Percentiles rank a stretch among this genome's conserved stretches.
These are phyloP conservation scores for Tetramorium simillimum DNA, from an alignment of 1,140 invertebrate genomes.

Conservation along the genomic window DNA sequence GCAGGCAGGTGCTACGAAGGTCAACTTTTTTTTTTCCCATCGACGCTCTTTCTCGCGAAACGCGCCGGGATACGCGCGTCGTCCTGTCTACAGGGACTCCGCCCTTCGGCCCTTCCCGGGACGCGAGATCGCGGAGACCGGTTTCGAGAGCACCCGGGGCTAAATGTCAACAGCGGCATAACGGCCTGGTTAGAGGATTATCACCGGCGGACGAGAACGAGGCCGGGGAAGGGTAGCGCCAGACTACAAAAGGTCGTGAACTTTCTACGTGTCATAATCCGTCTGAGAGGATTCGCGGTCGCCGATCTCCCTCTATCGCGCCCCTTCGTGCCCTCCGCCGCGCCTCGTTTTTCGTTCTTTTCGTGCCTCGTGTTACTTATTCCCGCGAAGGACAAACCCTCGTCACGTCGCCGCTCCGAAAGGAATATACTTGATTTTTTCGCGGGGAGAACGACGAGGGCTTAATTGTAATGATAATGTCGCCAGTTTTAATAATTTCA, in stretches of 20 bases:
- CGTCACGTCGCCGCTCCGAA: not conserved
- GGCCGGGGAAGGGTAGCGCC: constrained; percentile 72
- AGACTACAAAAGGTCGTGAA: constrained; percentile 82
- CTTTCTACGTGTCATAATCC: constrained; percentile 83
- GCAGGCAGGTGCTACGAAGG: constrained; percentile 69
- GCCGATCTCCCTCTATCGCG: constrained; percentile 57
- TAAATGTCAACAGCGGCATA: constrained; percentile 84
- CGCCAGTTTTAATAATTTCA: not conserved
- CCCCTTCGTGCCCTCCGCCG: constrained; percentile 5
- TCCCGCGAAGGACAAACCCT: not conserved
- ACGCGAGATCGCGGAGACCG: constrained; percentile 73
- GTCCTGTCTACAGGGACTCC: constrained; percentile 40
- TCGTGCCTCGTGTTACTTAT: constrained; percentile 15
- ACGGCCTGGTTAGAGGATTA: constrained; percentile 83
- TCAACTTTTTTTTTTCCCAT: constrained; percentile 73
- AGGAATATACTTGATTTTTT: not conserved
- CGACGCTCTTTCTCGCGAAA: constrained; percentile 31
- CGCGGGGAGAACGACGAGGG: not conserved
- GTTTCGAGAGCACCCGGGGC: constrained; percentile 76
- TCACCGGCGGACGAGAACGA: constrained; percentile 57
- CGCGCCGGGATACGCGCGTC: constrained; percentile 24
- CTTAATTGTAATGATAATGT: constrained; percentile 3
- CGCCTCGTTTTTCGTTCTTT: constrained; percentile 7
- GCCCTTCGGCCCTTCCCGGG: constrained; percentile 29
- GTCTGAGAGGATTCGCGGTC: constrained; percentile 78